A percentile compares a stretch with the other conserved stretches of the same genome.
These are phyloP conservation scores for Cichlasoma orientale DNA, from an alignment of 2,797 vertebrate genomes.

Conservation along the genomic window DNA sequence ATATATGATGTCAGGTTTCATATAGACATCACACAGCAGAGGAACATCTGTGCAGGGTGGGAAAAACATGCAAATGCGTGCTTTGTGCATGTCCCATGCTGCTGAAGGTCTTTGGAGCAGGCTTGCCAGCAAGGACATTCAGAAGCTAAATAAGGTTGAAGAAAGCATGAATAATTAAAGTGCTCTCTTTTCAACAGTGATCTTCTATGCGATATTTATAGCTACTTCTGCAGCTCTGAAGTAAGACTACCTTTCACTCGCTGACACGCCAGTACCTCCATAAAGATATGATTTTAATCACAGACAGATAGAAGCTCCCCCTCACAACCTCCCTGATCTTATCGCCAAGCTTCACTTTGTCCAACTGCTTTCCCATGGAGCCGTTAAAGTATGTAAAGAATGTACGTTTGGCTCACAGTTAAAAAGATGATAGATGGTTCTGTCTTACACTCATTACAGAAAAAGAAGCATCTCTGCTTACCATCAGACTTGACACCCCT, in stretches of 20 bases:
- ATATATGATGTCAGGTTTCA: not conserved
- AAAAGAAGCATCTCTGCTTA: constrained; percentile 62
- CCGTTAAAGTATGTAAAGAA: not conserved
- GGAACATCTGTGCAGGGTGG: not conserved
- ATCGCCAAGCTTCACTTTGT: not conserved
- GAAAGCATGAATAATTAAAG: constrained; percentile 79
- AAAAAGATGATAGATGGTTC: not conserved
- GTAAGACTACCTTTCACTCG: constrained; percentile 44
- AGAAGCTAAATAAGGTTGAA: constrained; percentile 61
- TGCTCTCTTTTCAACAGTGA: constrained; percentile 68
- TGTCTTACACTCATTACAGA: not conserved
- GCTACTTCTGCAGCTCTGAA: constrained; percentile 48
- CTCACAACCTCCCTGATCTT: not conserved
- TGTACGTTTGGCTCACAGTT: not conserved
- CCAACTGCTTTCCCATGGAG: not conserved
- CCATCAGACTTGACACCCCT: constrained; percentile 91
- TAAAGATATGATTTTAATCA: constrained; percentile 2
- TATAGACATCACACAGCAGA: not conserved
- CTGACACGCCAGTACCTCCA: constrained; percentile 33
- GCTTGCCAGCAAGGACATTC: constrained; percentile 58
- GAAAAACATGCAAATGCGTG: constrained; percentile 8
- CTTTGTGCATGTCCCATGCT: constrained; percentile 28
- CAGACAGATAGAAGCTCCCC: not conserved
- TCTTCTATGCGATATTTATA: constrained; percentile 76
- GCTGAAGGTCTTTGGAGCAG: constrained; percentile 52